These are phyloP conservation scores for Pachypsylla venusta DNA, from an alignment of 1,140 invertebrate genomes.

Conservation along the genomic window DNA sequence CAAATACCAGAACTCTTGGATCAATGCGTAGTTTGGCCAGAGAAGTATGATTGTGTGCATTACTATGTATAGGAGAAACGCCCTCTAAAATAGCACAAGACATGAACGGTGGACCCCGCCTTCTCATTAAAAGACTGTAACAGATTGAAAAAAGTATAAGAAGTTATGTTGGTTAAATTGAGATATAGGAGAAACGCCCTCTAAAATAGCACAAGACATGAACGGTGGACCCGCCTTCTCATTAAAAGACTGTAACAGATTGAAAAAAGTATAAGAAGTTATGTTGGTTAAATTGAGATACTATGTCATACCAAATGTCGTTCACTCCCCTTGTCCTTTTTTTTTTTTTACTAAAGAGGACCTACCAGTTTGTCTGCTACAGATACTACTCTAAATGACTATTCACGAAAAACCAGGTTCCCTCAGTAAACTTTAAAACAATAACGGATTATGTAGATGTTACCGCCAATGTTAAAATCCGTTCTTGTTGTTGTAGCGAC, in stretches of 20 bases:
- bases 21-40: constrained; percentile 69
- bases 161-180: not conserved
- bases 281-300: constrained; percentile 17
- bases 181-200: constrained; percentile 37
- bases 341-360: too few relatives aligned
- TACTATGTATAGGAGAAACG: constrained; percentile 37
- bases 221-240: constrained; percentile 48
- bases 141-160: constrained; percentile 16
- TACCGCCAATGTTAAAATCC: too few relatives aligned
- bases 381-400: not conserved
- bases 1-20: constrained; percentile 83
- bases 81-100: constrained; percentile 55
- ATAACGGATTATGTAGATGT: too few relatives aligned
- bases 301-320: too few relatives aligned
- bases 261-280: constrained; percentile 12
- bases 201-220: constrained; percentile 57
- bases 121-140: not conserved
- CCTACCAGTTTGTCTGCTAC: not conserved
- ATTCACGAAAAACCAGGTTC: too few relatives aligned
- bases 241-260: constrained; percentile 10
- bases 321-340: too few relatives aligned
- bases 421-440: too few relatives aligned
- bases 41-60: constrained; percentile 60
- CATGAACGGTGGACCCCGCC: constrained; percentile 60
- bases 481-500: too few relatives aligned